Percentiles rank a stretch among this genome's conserved stretches.
Evolutionary conservation across 2,797 vertebrate species (phyloP).

Genomic region (Picus viridis): DNA sequence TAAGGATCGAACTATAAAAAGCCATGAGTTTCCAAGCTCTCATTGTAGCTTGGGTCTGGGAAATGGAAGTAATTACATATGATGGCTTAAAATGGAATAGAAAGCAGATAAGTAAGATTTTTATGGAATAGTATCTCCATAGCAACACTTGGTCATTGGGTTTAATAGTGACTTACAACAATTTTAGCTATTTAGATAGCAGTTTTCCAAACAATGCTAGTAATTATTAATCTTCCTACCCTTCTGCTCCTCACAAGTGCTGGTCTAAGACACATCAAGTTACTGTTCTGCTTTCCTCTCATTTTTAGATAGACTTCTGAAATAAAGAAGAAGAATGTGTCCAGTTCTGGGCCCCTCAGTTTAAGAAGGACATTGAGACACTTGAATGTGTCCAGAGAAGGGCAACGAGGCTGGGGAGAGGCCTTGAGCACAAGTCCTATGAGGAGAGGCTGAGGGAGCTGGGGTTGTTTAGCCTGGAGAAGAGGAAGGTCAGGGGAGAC

Average conservation of each 20-base stretch:
- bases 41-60: background rate
- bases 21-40: background rate
- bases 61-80: constrained; percentile 12
- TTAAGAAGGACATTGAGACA: too few relatives aligned
- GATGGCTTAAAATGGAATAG: background rate
- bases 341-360: too few relatives aligned
- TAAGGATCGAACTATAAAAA: background rate
- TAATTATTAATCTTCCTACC: background rate
- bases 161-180: background rate
- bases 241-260: background rate
- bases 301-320: background rate
- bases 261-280: background rate
- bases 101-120: background rate
- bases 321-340: background rate
- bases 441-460: too few relatives aligned
- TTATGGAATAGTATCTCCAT: background rate
- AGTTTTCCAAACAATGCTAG: background rate
- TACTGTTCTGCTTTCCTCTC: background rate
- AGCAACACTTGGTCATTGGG: background rate
- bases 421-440: too few relatives aligned
- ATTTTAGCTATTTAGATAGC: background rate
- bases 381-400: too few relatives aligned
- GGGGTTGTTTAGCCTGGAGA: too few relatives aligned
- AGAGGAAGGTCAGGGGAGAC: too few relatives aligned
- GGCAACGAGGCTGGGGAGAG: too few relatives aligned